Evolutionary conservation across 1,140 invertebrate genomes (phyloP).

Genomic region (Eurosta solidaginis): DNA sequence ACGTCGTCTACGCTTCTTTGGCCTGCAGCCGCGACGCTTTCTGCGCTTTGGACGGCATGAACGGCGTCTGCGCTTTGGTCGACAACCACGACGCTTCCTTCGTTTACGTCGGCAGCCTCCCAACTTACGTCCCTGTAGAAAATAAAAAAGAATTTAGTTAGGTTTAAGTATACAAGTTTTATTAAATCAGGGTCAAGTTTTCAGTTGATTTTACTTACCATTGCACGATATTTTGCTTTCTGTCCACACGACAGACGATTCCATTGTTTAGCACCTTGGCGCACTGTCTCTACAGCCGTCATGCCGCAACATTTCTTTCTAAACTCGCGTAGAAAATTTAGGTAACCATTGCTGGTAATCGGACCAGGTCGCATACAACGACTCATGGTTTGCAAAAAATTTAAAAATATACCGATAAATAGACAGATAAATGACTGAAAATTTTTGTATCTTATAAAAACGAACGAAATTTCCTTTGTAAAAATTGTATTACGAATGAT

Average conservation of each 20-base stretch:
- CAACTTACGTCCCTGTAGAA: background rate
- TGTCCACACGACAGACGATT: background rate
- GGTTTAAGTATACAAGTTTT: background rate
- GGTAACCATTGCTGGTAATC: slow-evolving; percentile 26
- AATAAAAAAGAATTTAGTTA: background rate
- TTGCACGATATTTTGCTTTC: slow-evolving; percentile 22
- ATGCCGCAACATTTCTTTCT: slow-evolving; percentile 21
- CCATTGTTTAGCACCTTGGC: slow-evolving; percentile 24
- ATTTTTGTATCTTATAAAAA: background rate
- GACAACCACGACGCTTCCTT: background rate
- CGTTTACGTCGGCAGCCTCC: background rate
- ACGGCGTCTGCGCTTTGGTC: background rate
- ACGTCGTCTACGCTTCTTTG: background rate
- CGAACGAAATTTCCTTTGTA: background rate
- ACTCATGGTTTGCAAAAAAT: background rate
- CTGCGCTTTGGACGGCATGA: background rate
- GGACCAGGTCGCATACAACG: slow-evolving; percentile 27
- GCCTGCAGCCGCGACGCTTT: background rate
- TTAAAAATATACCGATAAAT: background rate
- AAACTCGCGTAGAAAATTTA: slow-evolving; percentile 33
- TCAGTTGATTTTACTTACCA: slow-evolving; percentile 9
- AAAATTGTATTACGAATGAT: slow-evolving; percentile 8
- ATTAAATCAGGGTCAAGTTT: background rate
- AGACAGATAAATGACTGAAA: slow-evolving; percentile 4
- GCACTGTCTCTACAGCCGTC: slow-evolving; percentile 30